A percentile compares a stretch with the other conserved stretches of the same genome.
phyloP scores from a whole-genome alignment of 2,113 vertebrate genomes.

The Megalops atlanticus region DNA sequence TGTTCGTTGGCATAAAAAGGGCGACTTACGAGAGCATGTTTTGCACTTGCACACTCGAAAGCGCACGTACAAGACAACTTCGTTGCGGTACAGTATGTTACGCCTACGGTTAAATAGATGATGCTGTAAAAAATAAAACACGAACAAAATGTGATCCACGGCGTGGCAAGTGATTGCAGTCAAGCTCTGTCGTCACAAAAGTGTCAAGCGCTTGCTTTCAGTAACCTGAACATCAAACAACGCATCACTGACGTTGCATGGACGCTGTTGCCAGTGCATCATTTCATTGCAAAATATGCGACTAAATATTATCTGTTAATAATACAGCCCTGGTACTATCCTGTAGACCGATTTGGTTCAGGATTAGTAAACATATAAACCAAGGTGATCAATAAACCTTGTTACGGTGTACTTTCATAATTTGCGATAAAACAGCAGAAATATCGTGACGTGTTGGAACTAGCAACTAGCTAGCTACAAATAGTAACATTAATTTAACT shows the following conservation, averaged over 20 bases:
- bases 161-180: slow-evolving; percentile 15
- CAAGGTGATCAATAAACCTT: neutral
- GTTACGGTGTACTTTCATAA: neutral
- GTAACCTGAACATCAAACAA: slow-evolving; percentile 9
- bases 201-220: slow-evolving; percentile 15
- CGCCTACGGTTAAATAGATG: neutral
- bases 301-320: neutral
- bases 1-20: neutral
- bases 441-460: neutral
- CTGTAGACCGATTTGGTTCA: neutral
- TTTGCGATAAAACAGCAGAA: neutral
- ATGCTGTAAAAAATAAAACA: neutral
- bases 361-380: neutral
- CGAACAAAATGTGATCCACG: slow-evolving; percentile 5
- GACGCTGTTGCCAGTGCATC: neutral
- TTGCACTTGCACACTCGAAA: neutral
- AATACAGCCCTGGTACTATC: neutral
- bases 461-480: neutral
- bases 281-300: neutral
- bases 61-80: slow-evolving; percentile 24
- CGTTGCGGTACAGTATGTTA: slow-evolving; percentile 10
- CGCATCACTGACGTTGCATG: neutral
- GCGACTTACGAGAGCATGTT: neutral
- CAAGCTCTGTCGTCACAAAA: slow-evolving; percentile 13
- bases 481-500: neutral